Conservation (phyloP, 2,797 vertebrate genomes). For the Chrysocyon brachyurus region DNA sequence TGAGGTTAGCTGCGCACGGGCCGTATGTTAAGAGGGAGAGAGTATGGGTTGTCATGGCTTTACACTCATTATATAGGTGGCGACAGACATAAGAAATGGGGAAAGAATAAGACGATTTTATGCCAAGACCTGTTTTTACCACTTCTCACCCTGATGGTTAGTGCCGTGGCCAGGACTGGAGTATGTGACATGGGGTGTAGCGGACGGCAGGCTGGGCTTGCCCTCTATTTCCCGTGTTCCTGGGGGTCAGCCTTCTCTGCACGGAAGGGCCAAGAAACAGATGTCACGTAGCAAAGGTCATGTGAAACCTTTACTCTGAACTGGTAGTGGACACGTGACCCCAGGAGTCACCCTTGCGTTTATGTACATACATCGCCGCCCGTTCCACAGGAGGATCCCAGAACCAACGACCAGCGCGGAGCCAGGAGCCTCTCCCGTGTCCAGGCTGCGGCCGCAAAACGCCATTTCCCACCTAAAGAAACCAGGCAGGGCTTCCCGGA, state of each 20-base stretch:
- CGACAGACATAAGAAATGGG: neutral
- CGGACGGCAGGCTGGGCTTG: too few relatives aligned
- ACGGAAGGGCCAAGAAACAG: neutral
- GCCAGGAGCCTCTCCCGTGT: neutral
- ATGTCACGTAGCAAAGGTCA: neutral
- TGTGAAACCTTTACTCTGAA: neutral
- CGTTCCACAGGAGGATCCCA: neutral
- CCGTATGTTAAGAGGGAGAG: neutral
- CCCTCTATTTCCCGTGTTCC: too few relatives aligned
- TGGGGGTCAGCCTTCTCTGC: neutral
- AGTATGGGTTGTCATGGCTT: rapidly evolving
- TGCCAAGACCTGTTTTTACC: neutral
- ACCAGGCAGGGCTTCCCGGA: neutral
- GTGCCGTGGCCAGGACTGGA: neutral
- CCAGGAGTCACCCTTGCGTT: neutral
- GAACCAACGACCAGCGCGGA: neutral
- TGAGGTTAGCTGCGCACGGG: too few relatives aligned
- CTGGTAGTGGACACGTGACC: neutral
- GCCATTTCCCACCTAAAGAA: neutral
- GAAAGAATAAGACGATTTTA: neutral
- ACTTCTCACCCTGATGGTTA: rapidly evolving
- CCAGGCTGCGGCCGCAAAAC: neutral
- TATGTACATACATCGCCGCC: neutral
- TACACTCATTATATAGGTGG: rapidly evolving
- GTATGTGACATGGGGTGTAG: too few relatives aligned